A percentile compares a stretch with the other conserved stretches of the same genome.
These are phyloP conservation scores for Heterotis niloticus DNA, from an alignment of 2,113 vertebrate genomes.

Conservation along the genomic window DNA sequence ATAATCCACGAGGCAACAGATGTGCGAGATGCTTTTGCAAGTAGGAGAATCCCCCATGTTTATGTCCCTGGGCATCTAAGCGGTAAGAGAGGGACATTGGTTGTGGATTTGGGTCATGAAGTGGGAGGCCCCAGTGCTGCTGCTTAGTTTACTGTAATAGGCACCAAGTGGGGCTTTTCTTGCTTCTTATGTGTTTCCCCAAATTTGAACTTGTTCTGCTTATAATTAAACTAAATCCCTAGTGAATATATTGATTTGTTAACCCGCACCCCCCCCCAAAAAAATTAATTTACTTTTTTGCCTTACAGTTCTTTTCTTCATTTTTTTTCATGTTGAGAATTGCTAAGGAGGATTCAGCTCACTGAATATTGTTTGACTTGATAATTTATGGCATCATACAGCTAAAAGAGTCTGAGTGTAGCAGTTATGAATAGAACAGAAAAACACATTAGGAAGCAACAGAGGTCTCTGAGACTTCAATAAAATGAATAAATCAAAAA, in stretches of 20 bases:
- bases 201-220: not conserved
- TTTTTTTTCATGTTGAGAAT: no score
- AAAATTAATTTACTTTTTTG: no score
- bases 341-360: no score
- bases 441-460: no score
- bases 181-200: not conserved
- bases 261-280: no score
- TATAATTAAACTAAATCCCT: conserved; percentile 9
- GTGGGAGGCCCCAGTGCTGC: not conserved
- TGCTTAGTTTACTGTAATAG: conserved; percentile 3
- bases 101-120: conserved; percentile 14
- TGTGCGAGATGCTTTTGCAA: not conserved
- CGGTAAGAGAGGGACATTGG: conserved; percentile 12
- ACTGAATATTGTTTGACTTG: no score
- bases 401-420: no score
- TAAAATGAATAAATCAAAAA: no score
- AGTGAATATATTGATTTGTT: not conserved
- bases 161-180: conserved; percentile 8
- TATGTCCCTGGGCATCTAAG: not conserved
- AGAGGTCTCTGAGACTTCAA: no score
- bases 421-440: no score
- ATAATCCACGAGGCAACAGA: conserved; percentile 9
- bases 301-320: no score
- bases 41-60: not conserved
- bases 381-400: no score